phyloP scores from a whole-genome alignment of 2,797 vertebrate species.

The Dicrostonyx torquatus region DNA sequence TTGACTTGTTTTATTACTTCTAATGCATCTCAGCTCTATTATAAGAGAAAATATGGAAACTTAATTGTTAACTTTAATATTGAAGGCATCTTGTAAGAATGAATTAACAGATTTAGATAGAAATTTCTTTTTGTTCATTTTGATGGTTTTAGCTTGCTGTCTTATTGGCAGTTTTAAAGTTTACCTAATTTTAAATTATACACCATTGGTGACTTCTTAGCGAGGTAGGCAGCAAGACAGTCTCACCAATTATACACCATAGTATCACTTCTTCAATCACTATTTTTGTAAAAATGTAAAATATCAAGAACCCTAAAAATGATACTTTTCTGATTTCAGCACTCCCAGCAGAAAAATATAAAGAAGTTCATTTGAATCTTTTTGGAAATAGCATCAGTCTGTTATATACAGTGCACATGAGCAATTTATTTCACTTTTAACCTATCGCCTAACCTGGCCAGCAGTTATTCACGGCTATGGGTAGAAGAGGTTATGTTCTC shows the following conservation, averaged over 20 bases:
- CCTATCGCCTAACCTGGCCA: constrained; percentile 74
- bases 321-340: constrained; percentile 73
- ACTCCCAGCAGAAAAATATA: constrained; percentile 71
- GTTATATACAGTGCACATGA: constrained; percentile 71
- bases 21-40: not conserved
- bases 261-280: constrained; percentile 65
- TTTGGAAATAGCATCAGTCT: constrained; percentile 81
- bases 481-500: constrained; percentile 75
- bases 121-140: constrained; percentile 4
- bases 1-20: constrained; percentile 4
- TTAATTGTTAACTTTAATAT: not conserved
- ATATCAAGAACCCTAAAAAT: constrained; percentile 81
- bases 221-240: not conserved
- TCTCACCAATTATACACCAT: constrained; percentile 23
- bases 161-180: constrained; percentile 46
- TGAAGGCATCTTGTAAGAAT: not conserved
- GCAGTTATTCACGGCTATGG: constrained; percentile 56
- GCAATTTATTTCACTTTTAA: constrained; percentile 83
- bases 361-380: constrained; percentile 81
- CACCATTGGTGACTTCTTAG: not conserved
- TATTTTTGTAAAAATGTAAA: constrained; percentile 77
- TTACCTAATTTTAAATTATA: constrained; percentile 70
- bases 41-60: not conserved
- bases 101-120: not conserved
- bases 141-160: not conserved